Evolutionary conservation across 1,140 invertebrate genomes (phyloP), one percentile per base, ranked within the genome.

Genomic region (Orchesella cincta): DNA sequence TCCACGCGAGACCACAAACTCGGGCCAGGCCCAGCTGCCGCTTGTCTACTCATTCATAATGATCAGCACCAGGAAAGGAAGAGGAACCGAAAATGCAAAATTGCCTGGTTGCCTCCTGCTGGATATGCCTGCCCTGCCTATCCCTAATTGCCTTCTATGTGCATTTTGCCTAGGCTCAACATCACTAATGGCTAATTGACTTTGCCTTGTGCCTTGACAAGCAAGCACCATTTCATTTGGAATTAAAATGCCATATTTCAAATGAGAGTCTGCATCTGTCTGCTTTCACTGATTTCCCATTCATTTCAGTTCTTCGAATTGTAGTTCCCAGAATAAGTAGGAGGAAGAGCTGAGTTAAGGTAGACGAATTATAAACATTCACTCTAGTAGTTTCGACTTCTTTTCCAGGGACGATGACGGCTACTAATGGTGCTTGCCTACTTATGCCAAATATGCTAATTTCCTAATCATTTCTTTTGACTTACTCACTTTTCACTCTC

Each of bases 171-270:
- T n/a, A n/a, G 52, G 8, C 23, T 57, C 52, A 3, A 3, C 5
- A 14, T 12, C 52, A n/a, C 14, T 57, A 57, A 57, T 57, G 52
- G 52, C 52, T 57, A 57, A 57, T 57, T 57, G 52, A 57, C 52
- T 57, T 57, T 57, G 52, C 52, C 52, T 57, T 23, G 52, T 23
- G 12, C 12, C 52, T 57, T 5, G 14, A n/a, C 52, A 57, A 14
- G 52, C 8, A 8, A 57, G 52, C 14, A 14, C 23, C 52, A 57
- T 57, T 57, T 57, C 52, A 57, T 23, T 57, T 57, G 52, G 52
- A 57, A 26, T 57, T 57, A 57, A 57, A 57, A 57, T 23, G 23
- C 23, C 23, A 57, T 57, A 57, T 57, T 57, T 57, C 52, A 57
- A 57, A 12, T 5, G 3, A 26, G 52, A 57, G 39, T 46, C 39